phyloP scores from a whole-genome alignment of 2,888 invertebrate genomes.

The Thumatha senex region DNA sequence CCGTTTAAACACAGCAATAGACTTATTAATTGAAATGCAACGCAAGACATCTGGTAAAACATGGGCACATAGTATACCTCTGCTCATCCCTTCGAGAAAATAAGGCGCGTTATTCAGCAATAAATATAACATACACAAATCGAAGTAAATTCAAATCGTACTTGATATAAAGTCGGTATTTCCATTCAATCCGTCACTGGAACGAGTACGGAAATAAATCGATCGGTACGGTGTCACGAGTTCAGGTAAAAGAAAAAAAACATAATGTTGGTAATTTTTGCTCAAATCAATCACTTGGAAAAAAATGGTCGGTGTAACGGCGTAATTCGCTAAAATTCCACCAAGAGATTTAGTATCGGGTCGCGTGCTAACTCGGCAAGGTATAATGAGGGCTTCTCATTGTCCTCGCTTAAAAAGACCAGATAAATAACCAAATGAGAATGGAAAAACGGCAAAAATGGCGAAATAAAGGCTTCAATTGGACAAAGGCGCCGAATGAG shows the following conservation, averaged over 20 bases:
- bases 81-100: too few species aligned
- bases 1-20: too few species aligned
- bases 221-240: conserved; percentile 21
- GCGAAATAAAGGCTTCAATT: conserved; percentile 80
- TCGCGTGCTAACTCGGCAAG: conserved; percentile 72
- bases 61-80: too few species aligned
- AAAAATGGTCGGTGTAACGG: conserved; percentile 67
- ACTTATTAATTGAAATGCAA: too few species aligned
- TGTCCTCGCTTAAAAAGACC: conserved; percentile 72
- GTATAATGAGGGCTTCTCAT: conserved; percentile 76
- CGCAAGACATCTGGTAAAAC: too few species aligned
- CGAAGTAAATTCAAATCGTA: conserved; percentile 1
- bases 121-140: too few species aligned
- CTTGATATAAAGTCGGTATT: conserved; percentile 3
- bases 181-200: conserved; percentile 25
- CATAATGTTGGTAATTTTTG: conserved; percentile 72
- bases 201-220: conserved; percentile 16
- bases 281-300: conserved; percentile 80
- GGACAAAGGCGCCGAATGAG: conserved; percentile 80
- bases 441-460: conserved; percentile 81
- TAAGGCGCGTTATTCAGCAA: too few species aligned
- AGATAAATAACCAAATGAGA: conserved; percentile 83
- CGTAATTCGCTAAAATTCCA: conserved; percentile 83
- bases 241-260: conserved; percentile 56
- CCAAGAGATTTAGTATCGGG: conserved; percentile 73